Conservation (phyloP, 2,888 invertebrate species). For the Fissipunctia ypsillon region DNA sequence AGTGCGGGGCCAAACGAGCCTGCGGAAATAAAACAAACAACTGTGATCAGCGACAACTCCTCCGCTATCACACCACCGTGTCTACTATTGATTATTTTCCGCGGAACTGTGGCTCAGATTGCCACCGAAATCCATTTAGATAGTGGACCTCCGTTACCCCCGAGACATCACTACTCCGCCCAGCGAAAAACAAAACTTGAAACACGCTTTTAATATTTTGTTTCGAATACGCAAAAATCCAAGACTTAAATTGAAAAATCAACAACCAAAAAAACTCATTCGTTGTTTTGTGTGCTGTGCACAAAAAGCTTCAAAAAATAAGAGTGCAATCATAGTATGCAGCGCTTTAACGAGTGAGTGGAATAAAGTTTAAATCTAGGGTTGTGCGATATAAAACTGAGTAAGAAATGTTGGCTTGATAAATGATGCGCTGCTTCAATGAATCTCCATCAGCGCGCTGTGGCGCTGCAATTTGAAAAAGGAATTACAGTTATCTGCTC, state of each 20-base stretch:
- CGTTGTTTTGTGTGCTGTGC: constrained; percentile 55
- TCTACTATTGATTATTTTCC: constrained; percentile 73
- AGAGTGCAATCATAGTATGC: constrained; percentile 77
- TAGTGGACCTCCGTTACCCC: constrained; percentile 50
- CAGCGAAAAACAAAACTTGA: constrained; percentile 34
- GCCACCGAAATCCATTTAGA: constrained; percentile 56
- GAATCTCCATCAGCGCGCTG: constrained; percentile 86
- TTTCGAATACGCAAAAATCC: constrained; percentile 43
- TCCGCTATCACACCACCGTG: constrained; percentile 70
- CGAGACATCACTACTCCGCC: constrained; percentile 29
- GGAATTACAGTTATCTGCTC: constrained; percentile 79
- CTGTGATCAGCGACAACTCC: constrained; percentile 85
- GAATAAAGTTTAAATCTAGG: constrained; percentile 81
- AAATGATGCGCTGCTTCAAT: constrained; percentile 86
- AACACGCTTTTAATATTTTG: constrained; percentile 44
- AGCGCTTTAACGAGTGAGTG: constrained; percentile 76
- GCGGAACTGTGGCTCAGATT: constrained; percentile 50
- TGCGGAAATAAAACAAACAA: constrained; percentile 87
- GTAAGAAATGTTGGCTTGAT: constrained; percentile 85
- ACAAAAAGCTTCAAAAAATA: constrained; percentile 76
- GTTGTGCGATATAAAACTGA: constrained; percentile 79
- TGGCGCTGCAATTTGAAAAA: constrained; percentile 83
- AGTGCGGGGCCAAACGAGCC: constrained; percentile 80
- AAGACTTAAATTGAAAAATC: constrained; percentile 58
- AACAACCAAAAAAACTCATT: constrained; percentile 53